These are phyloP conservation scores for Tursiops truncatus DNA, from an alignment of 2,113 vertebrate genomes.

Conservation along the genomic window DNA sequence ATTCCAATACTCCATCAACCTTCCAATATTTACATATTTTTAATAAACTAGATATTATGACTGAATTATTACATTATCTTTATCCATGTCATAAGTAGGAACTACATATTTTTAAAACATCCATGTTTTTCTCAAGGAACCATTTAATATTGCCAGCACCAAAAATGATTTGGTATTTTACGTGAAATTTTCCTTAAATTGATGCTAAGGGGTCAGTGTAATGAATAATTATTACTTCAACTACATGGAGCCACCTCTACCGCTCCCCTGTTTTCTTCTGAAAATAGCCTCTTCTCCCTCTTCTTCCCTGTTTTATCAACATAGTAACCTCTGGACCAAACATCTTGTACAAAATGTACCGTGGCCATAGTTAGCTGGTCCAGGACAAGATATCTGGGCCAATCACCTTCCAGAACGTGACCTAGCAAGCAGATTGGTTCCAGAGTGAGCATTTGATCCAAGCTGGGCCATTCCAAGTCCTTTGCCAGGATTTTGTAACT, in stretches of 20 bases:
- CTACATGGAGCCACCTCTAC: neutral
- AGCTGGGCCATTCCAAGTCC: neutral
- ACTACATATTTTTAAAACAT: constrained; percentile 5
- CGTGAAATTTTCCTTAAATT: neutral
- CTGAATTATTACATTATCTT: neutral
- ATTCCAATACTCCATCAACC: neutral
- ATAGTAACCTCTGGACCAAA: neutral
- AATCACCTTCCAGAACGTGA: neutral
- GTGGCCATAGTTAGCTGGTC: neutral
- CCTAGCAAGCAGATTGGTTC: neutral
- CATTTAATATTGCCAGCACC: neutral
- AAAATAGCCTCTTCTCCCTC: neutral
- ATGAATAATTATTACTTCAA: neutral
- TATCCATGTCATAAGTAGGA: neutral
- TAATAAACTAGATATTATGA: neutral
- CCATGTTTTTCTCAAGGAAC: neutral
- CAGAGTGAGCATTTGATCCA: neutral
- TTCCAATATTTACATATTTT: neutral
- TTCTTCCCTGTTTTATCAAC: neutral
- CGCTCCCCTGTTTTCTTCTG: neutral
- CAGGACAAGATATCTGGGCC: neutral
- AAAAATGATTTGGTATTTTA: neutral
- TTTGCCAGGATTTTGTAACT: neutral
- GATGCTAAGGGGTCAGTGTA: neutral
- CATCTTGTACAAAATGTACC: neutral